phyloP scores from a whole-genome alignment of 2,888 invertebrate genomes.

The Pheosia tremula region DNA sequence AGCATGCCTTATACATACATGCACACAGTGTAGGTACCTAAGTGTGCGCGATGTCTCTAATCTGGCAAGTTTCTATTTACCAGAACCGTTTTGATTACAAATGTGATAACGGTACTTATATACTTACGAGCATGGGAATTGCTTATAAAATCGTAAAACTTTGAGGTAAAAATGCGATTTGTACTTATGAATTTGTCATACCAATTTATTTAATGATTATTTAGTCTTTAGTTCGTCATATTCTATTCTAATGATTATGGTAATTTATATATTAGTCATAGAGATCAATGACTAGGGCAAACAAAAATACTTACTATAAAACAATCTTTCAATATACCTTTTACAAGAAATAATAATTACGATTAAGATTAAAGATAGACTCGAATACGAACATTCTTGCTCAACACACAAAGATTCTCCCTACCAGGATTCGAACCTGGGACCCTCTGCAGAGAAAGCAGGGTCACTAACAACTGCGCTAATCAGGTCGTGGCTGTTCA shows the following conservation, averaged over 20 bases:
- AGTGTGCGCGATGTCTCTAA: conserved; percentile 29
- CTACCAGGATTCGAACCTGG: no score
- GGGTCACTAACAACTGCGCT: no score
- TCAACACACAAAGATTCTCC: no score
- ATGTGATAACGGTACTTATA: conserved; percentile 3
- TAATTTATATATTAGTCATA: neutral
- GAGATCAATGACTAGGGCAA: no score
- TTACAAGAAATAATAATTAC: no score
- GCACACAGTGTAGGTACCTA: conserved; percentile 26
- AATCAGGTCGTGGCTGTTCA: neutral
- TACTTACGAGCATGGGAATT: conserved; percentile 1
- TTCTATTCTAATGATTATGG: neutral
- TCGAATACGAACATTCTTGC: no score
- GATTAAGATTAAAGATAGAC: no score
- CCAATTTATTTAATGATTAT: neutral
- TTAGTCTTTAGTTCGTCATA: neutral
- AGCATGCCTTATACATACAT: conserved; percentile 37
- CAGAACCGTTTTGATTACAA: conserved; percentile 7
- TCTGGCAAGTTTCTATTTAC: conserved; percentile 36
- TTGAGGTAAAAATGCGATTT: neutral
- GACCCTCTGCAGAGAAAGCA: no score
- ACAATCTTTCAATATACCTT: no score
- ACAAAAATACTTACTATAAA: no score
- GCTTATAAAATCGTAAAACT: conserved; percentile 3
- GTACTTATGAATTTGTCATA: neutral